These are phyloP conservation scores for Fragum sueziense DNA, from an alignment of 2,888 invertebrate genomes.

Conservation along the genomic window DNA sequence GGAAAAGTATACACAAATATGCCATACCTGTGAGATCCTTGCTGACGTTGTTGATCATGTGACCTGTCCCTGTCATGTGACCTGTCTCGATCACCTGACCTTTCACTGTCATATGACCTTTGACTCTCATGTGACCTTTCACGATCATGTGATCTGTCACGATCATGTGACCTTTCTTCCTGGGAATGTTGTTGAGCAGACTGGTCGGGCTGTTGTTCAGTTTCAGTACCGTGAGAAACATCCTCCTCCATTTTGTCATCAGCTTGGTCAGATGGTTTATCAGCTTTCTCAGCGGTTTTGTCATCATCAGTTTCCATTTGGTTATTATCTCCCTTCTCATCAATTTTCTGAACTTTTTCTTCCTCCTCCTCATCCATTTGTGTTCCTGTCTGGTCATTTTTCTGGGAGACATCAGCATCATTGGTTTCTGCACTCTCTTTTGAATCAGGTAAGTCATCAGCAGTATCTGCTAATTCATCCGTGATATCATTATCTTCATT, in stretches of 20 bases:
- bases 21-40: not conserved
- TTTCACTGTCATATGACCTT: not conserved
- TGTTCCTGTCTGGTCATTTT: not conserved
- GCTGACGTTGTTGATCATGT: no score
- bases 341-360: not conserved
- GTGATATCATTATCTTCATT: not conserved
- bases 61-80: not conserved
- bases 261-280: no score
- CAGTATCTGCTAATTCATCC: not conserved
- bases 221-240: no score
- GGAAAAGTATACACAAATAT: no score
- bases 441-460: no score
- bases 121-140: slow-evolving; percentile 13
- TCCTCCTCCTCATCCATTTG: not conserved
- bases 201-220: no score
- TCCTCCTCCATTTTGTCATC: no score
- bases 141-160: slow-evolving; percentile 20
- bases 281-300: not conserved
- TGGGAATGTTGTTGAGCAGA: no score
- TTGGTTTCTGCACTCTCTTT: no score
- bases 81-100: not conserved
- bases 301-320: not conserved
- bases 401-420: not conserved
- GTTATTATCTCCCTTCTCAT: not conserved
- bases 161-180: not conserved